Conservation (phyloP, 1,140 invertebrate genomes). For the Stegodyphus dumicola region DNA sequence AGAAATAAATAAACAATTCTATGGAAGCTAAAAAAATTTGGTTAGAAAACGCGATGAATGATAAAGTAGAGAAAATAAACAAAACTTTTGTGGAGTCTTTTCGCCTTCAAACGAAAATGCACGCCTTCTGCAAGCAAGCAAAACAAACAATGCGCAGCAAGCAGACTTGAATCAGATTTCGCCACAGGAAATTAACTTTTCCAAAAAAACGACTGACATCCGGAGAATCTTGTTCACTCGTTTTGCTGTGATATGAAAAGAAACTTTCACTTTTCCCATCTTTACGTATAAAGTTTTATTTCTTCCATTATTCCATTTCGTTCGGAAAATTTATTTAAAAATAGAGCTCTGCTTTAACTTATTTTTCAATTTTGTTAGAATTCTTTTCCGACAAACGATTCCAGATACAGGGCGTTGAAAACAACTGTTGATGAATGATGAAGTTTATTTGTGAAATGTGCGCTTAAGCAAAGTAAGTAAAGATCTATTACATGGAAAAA, state of each 20-base stretch:
- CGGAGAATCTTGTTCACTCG: not conserved
- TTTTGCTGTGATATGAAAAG: not conserved
- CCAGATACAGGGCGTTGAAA: too few relatives aligned
- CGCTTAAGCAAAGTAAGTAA: too few relatives aligned
- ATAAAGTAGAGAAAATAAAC: slow-evolving; percentile 5
- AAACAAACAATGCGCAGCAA: too few relatives aligned
- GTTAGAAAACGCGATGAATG: not conserved
- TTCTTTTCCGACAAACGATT: too few relatives aligned
- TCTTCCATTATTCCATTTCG: slow-evolving; percentile 12
- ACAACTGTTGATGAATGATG: too few relatives aligned
- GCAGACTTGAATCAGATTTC: slow-evolving; percentile 21
- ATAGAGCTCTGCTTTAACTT: too few relatives aligned
- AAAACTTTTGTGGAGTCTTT: too few relatives aligned
- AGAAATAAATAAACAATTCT: not conserved
- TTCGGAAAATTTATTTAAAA: not conserved
- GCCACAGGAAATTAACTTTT: slow-evolving; percentile 38
- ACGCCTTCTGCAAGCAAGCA: too few relatives aligned
- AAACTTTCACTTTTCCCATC: not conserved
- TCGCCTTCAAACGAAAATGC: too few relatives aligned
- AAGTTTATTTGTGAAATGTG: too few relatives aligned
- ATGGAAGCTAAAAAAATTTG: not conserved
- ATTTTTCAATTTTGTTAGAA: too few relatives aligned
- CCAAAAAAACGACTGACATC: slow-evolving; percentile 25
- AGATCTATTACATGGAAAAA: too few relatives aligned
- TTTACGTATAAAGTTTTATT: not conserved